Conservation (phyloP, 2,888 invertebrate species). For the Acanthopleura granulata region DNA sequence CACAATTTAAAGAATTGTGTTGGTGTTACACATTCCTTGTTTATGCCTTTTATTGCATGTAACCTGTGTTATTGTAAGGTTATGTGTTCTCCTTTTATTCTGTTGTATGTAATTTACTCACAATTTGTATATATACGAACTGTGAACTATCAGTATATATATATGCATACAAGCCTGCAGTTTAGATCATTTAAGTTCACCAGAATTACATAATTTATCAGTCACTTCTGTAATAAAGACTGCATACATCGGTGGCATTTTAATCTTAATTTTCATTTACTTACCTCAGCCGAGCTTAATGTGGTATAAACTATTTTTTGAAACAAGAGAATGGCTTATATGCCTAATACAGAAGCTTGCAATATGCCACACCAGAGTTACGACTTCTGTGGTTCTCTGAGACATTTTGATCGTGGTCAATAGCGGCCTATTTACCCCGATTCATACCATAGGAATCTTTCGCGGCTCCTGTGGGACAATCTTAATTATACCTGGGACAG, state of each 20-base stretch:
- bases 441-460: too few relatives aligned
- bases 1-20: not conserved
- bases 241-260: not conserved
- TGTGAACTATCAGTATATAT: not conserved
- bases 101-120: conserved; percentile 6
- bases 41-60: not conserved
- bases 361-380: too few relatives aligned
- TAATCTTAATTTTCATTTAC: not conserved
- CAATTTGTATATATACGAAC: not conserved
- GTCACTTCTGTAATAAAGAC: not conserved
- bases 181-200: not conserved
- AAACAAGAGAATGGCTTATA: too few relatives aligned
- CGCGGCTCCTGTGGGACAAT: too few relatives aligned
- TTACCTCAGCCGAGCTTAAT: too few relatives aligned
- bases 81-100: not conserved
- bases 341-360: too few relatives aligned
- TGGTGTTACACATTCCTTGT: not conserved
- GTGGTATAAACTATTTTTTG: too few relatives aligned
- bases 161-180: not conserved
- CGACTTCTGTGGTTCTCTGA: too few relatives aligned
- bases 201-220: conserved; percentile 7
- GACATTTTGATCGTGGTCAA: too few relatives aligned
- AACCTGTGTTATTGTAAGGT: not conserved
- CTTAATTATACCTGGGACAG: too few relatives aligned
- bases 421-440: too few relatives aligned